Evolutionary conservation across 2,888 invertebrate genomes (phyloP), one percentile per base, ranked within the genome.

Genomic region (Punctoribates punctum): DNA sequence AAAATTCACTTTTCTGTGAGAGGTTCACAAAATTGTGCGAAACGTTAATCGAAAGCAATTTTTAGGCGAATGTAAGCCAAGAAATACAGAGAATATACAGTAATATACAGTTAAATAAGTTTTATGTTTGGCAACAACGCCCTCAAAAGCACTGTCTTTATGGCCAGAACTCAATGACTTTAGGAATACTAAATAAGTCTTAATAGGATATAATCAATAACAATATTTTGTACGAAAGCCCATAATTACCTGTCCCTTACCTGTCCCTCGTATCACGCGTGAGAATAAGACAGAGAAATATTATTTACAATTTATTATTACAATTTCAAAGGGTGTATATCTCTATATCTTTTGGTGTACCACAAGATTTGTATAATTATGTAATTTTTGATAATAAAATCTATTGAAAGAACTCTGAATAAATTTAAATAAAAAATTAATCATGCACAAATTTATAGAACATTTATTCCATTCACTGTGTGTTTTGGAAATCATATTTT

Each of bases 331-430:
- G 57, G 57, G 57, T 57, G 57, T 57, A 57, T 57, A 57, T 20
- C 42, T 42, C 13, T 9, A 42, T 51, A 51, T 57, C 25, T 57
- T 20, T 23, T 57, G 23, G 57, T 57, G 57, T 57, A 57, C 20
- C 23, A 57, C 11, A 57, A 42, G 42, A 57, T 57, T 57, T 57
- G 25, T 57, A 57, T 25, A 57, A 57, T 57, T 57, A 57, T 57
- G 57, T 57, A 57, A 57, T 57, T 57, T 57, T 57, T 57, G n/a
- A 57, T 57, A 57, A 23, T 23, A 57, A 23, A 57, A 57, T 25
- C 13, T 23, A 23, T 23, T 23, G 23, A 5, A 15, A 54, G 20
- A 54, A 20, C 2, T 54, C 4, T n/a, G 8, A 23, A 23, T 25
- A 57, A 57, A 57, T 57, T 23, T 23, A 57, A 57, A 57, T 25